Conservation (phyloP, 2,113 vertebrate genomes). For the Bubalus kerabau region DNA sequence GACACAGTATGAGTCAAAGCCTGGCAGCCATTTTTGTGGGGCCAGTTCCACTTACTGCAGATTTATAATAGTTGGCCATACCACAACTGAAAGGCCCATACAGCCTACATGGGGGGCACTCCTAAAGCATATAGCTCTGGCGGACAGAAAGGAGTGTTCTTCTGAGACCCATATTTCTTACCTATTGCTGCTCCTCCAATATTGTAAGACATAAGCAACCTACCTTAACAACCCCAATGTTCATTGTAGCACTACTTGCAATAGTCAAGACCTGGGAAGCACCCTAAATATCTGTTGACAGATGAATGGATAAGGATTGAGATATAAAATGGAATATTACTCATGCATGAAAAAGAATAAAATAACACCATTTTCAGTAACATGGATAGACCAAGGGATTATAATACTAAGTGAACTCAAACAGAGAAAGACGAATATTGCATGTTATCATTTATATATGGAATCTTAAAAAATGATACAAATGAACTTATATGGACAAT, state of each 20-base stretch:
- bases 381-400: neutral
- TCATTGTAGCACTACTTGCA: too few species aligned
- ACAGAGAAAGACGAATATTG: neutral
- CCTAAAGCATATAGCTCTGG: neutral
- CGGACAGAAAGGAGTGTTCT: neutral
- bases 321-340: neutral
- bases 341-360: neutral
- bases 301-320: too few species aligned
- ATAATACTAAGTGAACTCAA: neutral
- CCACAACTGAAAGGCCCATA: neutral
- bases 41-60: neutral
- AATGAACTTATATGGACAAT: neutral
- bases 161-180: neutral
- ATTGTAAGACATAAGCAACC: neutral
- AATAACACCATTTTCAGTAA: neutral
- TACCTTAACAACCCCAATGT: neutral
- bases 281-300: too few species aligned
- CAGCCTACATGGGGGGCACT: neutral
- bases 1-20: neutral
- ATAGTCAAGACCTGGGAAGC: too few species aligned
- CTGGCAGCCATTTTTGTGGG: neutral
- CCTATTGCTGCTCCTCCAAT: neutral
- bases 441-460: neutral
- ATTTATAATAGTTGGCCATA: neutral
- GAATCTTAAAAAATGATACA: neutral